Conservation (phyloP, 53 echinoderm and acorn worm species). For the Antedon mediterranea region DNA sequence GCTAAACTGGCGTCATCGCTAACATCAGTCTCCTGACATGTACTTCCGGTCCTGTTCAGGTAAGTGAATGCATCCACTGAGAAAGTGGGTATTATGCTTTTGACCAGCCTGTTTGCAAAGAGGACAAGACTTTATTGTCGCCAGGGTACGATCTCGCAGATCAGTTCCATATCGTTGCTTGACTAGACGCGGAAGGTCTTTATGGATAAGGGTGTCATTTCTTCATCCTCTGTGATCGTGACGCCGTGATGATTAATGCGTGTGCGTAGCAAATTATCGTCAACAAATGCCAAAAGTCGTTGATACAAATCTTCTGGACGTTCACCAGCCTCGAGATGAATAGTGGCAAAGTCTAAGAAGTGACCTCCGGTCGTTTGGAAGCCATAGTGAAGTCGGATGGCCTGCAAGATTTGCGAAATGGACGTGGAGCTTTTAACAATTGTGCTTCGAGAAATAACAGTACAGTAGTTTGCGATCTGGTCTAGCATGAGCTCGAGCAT, state of each 20-base stretch:
- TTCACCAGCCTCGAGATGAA: conserved; percentile 1
- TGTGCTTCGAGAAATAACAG: conserved; percentile 5
- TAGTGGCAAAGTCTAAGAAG: conserved; percentile 16
- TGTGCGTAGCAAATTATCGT: conserved; percentile 4
- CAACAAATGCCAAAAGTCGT: conserved; percentile 9
- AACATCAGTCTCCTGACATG: neutral
- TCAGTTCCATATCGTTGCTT: too few relatives aligned
- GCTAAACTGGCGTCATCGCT: too few relatives aligned
- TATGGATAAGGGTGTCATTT: neutral
- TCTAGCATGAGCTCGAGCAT: conserved; percentile 18
- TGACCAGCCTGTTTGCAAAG: neutral
- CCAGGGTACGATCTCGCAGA: too few relatives aligned
- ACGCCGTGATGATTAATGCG: conserved; percentile 2
- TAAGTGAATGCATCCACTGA: neutral
- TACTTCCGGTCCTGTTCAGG: conserved; percentile 13
- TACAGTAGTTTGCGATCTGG: conserved; percentile 15
- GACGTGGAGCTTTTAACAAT: conserved; percentile 8
- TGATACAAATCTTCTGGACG: conserved; percentile 23
- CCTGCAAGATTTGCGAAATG: conserved; percentile 13
- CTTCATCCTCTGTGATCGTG: neutral
- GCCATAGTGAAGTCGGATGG: conserved; percentile 11
- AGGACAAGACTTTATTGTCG: neutral
- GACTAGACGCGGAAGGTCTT: conserved; percentile 1
- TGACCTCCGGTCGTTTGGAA: conserved; percentile 17
- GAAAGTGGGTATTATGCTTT: too few relatives aligned